Base-by-base conservation (phyloP, 2,113 vertebrate genomes). In the Machaerirhynchus nigripectus region DNA sequence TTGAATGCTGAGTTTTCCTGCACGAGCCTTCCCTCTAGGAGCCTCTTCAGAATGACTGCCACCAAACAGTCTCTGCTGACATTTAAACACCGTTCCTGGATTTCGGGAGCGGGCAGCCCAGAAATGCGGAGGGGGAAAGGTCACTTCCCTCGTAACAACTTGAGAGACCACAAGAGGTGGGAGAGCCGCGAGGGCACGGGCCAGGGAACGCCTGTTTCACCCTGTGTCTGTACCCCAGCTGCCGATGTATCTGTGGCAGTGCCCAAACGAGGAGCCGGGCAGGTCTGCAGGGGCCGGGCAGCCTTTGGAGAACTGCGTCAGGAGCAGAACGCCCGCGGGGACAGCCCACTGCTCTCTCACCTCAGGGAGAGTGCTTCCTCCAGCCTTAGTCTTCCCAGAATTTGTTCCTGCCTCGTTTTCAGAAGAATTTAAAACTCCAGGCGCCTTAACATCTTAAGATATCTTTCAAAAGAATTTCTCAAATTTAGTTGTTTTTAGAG, bases 11-110 rank as follows among this genome's bases (percentile, higher is more conserved):
- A 5, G 7, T 21, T 67, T 16, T 27, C 53, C 53, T 26, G 8
- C 14, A 1, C 0, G 10, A 2, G 1, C 40, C 28, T 33, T 15
- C 26, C 69, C 60, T 65, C 37, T 1, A 21, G 30, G 24, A 73
- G 46, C 24, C 24, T 2, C 35, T 52, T n/a, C 30, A 12, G 46
- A 18, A 4, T 0, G 6, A 28, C 33, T 4, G 1, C 11, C 40
- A 8, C 27, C 4, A 0, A n/a, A 3, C 14, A 53, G 27, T 10
- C 53, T 4, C 40, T 9, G 37, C 22, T 18, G 65, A 17, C 13
- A 11, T 22, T n/a, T 10, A 11, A 24, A 15, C 0, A 0, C 23
- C 1, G 0, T 2, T 22, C 23, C 19, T 0, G 18, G 20, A 4
- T 3, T 1, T 7, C 55, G 7, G 69, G 49, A 56, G 24, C 0